phyloP scores from a whole-genome alignment of 2,797 vertebrate genomes.

The Ctenopoma kingsleyae region DNA sequence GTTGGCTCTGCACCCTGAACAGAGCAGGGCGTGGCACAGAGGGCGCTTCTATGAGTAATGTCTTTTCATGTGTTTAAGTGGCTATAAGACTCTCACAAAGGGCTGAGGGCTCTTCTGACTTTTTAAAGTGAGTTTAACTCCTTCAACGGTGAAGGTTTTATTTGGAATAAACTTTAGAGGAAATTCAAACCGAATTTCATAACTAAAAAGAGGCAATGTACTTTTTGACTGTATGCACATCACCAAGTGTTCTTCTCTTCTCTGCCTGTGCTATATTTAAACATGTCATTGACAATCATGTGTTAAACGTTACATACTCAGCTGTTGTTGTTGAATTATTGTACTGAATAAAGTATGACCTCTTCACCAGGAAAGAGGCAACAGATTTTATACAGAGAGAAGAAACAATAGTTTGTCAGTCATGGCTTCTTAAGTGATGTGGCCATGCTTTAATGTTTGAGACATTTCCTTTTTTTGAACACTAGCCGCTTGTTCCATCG shows the following conservation, averaged over 20 bases:
- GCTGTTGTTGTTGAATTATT: no score
- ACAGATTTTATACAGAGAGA: no score
- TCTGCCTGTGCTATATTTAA: conserved; percentile 47
- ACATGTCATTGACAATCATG: background rate
- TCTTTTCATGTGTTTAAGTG: conserved; percentile 20
- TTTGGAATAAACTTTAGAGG: background rate
- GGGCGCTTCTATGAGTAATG: conserved; percentile 29
- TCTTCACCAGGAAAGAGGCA: no score
- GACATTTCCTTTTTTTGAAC: background rate
- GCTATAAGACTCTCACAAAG: conserved; percentile 20
- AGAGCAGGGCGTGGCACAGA: conserved; percentile 31
- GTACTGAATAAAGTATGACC: no score
- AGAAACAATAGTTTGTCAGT: no score
- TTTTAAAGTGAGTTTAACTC: background rate
- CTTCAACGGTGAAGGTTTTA: background rate
- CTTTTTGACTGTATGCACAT: conserved; percentile 4
- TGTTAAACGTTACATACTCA: no score
- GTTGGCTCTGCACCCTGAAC: conserved; percentile 10
- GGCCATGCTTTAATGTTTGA: background rate
- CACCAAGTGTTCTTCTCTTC: background rate
- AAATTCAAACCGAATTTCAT: background rate
- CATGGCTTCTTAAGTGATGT: conserved; percentile 1
- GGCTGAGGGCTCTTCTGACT: background rate
- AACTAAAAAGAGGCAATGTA: background rate
- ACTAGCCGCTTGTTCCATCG: background rate